Percentiles rank a stretch among this genome's conserved stretches.
Evolutionary conservation across 2,797 vertebrate species (phyloP).

Genomic region (Syndactyla subalaris): DNA sequence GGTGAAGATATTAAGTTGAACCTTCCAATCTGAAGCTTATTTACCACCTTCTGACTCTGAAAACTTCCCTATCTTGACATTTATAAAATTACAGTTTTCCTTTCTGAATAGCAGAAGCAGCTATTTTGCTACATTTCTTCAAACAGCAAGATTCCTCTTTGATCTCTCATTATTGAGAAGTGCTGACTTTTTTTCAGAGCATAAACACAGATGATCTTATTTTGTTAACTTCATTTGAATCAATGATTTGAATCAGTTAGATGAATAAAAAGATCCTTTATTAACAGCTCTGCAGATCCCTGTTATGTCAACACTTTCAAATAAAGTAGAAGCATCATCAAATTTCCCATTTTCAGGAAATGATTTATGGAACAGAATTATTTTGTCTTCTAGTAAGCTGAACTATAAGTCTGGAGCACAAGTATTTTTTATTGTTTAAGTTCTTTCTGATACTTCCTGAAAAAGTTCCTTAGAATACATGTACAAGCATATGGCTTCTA

Average conservation of each 20-base stretch:
- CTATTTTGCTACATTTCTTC: not conserved
- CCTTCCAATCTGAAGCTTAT: not conserved
- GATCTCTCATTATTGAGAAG: not conserved
- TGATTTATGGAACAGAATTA: not conserved
- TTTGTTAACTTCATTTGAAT: not conserved
- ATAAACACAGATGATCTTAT: not conserved
- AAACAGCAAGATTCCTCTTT: not conserved
- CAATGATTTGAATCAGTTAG: not conserved
- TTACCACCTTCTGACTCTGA: not conserved
- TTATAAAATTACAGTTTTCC: not conserved
- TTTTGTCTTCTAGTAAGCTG: not conserved
- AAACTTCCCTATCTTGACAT: not conserved
- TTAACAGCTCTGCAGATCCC: not conserved
- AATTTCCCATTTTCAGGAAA: not conserved
- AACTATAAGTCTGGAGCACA: not conserved
- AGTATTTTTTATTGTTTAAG: not conserved
- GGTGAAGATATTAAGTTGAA: not conserved
- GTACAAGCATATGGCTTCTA: not conserved
- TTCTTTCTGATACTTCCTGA: not conserved
- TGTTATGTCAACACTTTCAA: not conserved
- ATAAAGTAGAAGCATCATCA: not conserved
- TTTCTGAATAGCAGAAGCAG: not conserved
- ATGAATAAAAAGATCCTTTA: not conserved
- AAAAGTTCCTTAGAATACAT: not conserved
- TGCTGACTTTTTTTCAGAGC: not conserved